Evolutionary conservation across 2,113 vertebrate species (phyloP).

Genomic region (Morone chrysops): DNA sequence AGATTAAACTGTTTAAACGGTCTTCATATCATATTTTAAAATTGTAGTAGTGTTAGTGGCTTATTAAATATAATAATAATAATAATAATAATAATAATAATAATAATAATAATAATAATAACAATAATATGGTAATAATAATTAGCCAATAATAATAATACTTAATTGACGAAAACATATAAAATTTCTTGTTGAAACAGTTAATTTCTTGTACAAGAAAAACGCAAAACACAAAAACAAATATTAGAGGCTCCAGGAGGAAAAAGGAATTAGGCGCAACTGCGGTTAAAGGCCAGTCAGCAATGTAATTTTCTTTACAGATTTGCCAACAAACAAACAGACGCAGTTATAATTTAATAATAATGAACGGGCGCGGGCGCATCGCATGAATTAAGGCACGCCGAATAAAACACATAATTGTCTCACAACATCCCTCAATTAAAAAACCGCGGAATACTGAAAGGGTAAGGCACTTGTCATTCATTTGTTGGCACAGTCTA

Average conservation of each 20-base stretch:
- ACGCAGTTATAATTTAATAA: conserved; percentile 5
- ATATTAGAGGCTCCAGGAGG: background rate
- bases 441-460: background rate
- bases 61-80: too few species aligned
- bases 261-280: background rate
- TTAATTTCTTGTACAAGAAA: background rate
- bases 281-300: conserved; percentile 3
- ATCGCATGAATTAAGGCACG: too few species aligned
- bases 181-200: background rate
- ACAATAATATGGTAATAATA: background rate
- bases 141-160: background rate
- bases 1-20: too few species aligned
- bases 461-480: background rate
- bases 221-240: background rate
- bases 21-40: too few species aligned
- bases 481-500: background rate
- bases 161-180: too few species aligned
- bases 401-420: background rate
- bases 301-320: background rate
- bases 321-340: background rate
- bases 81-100: background rate
- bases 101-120: background rate
- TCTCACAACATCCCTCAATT: background rate
- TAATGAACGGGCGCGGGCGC: background rate
- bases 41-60: too few species aligned